A percentile compares a stretch with the other conserved stretches of the same genome.
phyloP scores from a whole-genome alignment of 2,797 vertebrate species.

The Trematomus bernacchii region DNA sequence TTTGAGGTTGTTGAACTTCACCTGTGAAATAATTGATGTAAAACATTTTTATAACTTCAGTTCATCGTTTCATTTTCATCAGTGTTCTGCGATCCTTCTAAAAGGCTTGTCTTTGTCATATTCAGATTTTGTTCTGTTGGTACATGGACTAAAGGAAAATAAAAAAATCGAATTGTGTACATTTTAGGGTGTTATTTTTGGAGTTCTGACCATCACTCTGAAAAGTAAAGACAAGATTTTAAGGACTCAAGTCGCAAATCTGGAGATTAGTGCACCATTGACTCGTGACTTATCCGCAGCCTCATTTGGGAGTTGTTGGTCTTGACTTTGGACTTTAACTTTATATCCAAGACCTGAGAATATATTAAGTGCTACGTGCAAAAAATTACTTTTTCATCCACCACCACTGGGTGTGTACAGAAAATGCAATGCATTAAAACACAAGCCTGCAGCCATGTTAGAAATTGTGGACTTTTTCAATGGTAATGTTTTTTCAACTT shows the following conservation, averaged over 20 bases:
- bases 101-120: background rate
- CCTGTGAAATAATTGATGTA: background rate
- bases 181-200: too few relatives aligned
- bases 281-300: background rate
- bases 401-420: background rate
- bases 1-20: background rate
- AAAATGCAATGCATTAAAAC: background rate
- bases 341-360: background rate
- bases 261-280: background rate
- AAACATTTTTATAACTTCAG: too few relatives aligned
- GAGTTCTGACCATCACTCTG: background rate
- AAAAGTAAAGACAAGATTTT: background rate
- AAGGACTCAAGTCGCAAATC: background rate
- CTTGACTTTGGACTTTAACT: background rate
- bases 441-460: background rate
- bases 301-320: background rate
- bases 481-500: background rate
- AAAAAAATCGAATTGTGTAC: background rate
- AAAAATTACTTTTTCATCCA: background rate
- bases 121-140: background rate
- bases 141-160: background rate
- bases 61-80: too few relatives aligned
- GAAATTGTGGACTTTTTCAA: background rate
- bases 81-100: background rate
- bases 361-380: background rate